Base-by-base conservation (phyloP, 2,113 vertebrate genomes). In the Perognathus longimembris region DNA sequence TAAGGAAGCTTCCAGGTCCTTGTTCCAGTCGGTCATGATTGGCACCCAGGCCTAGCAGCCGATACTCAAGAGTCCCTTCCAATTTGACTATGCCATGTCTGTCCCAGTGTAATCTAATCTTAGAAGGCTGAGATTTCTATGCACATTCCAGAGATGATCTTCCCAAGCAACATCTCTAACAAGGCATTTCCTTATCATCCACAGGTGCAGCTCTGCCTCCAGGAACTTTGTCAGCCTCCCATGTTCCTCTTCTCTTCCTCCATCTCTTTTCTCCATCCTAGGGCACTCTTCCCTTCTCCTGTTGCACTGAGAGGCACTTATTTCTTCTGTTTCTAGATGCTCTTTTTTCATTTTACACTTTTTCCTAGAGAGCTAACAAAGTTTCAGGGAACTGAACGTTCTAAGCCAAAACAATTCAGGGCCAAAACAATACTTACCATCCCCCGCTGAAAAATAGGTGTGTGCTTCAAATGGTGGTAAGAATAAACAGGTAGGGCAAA, bases 61-160 rank as follows among this genome's bases (percentile, higher is more conserved):
- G 3, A 5, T 24, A n/a, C 57, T 64, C 1, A 6, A n/a, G 34
- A 6, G 15, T 30, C 21, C 21, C 76, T 88, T 78, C 21, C 18
- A 9, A 30, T 5, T 7, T 42, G 1, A 36, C 30, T 28, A 5
- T 57, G 36, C 11, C 66, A 69, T 21, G 0, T 54, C 20, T 28
- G 18, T 30, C 30, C 50, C 64, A 59, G 24, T n/a, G 34, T 38
- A 24, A 11, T 28, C 36, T 4, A 30, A 36, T 18, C 67, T 30
- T 34, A 30, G 64, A 78, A 82, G 30, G 30, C 50, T 26, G 34
- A 69, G 36, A 28, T 30, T 17, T 26, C 14, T 34, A 5, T 26
- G 24, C 20, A 7, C 2, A 3, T 20, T n/a, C 3, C 70, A 79
- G 15, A 34, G 11, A 71, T 5, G 4, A 28, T 0, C 2, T 12